Conservation (phyloP, 2,113 vertebrate genomes). For the Phyllostomus discolor region DNA sequence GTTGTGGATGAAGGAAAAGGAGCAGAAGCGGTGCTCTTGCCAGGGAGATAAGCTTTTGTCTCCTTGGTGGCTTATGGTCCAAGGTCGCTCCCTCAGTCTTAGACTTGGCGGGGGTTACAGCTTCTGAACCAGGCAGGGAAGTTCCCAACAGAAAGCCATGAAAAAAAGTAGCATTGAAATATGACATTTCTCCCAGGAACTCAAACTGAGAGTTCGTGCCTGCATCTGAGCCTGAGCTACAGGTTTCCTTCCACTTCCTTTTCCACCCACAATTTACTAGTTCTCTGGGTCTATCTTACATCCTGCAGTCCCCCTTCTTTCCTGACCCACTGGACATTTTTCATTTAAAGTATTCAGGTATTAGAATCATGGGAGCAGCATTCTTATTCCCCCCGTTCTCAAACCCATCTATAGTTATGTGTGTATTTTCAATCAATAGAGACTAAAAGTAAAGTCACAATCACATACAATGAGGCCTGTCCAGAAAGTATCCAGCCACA, state of each 20-base stretch:
- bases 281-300: background rate
- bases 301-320: background rate
- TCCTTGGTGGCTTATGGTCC: no score
- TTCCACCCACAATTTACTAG: background rate
- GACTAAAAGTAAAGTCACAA: background rate
- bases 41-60: no score
- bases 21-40: no score
- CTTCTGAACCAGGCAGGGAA: no score
- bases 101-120: no score
- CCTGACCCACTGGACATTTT: background rate
- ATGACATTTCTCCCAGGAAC: background rate
- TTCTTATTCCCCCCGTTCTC: background rate
- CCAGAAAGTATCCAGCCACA: no score
- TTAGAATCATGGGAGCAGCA: background rate
- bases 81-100: no score
- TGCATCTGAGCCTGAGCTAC: background rate
- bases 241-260: background rate
- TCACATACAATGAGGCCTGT: background rate
- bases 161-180: background rate
- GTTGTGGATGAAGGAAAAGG: no score
- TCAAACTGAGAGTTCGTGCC: background rate
- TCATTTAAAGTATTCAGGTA: background rate
- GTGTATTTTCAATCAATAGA: background rate
- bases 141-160: background rate
- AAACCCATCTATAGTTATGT: background rate